Percentiles rank a stretch among this genome's conserved stretches.
Conservation (phyloP, 2,888 invertebrate genomes). For the Torymus aiolomorphi region DNA sequence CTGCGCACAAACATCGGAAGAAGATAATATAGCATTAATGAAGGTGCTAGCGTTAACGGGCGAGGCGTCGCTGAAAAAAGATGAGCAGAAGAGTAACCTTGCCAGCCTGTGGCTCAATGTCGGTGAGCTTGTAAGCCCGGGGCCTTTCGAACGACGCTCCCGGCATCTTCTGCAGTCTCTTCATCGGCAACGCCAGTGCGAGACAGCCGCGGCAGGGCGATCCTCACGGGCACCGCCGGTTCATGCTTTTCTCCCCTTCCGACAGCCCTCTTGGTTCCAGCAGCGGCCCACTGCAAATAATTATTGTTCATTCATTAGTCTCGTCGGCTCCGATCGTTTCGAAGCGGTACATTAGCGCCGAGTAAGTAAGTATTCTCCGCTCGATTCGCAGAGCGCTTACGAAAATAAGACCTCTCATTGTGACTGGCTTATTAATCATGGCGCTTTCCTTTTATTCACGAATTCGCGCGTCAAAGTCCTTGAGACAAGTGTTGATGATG, state of each 20-base stretch:
- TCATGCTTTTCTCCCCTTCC: not conserved
- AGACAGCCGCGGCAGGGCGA: not conserved
- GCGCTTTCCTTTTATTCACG: not conserved
- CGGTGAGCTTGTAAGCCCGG: conserved; percentile 72
- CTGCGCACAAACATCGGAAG: not conserved
- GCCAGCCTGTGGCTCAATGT: conserved; percentile 71
- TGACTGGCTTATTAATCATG: not conserved
- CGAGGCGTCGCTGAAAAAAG: not conserved
- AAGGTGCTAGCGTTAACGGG: not conserved
- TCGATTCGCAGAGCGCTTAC: too few relatives aligned
- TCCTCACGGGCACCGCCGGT: not conserved
- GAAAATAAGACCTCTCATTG: too few relatives aligned
- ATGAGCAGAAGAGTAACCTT: conserved; percentile 65
- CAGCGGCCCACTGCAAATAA: too few relatives aligned
- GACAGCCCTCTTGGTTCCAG: too few relatives aligned
- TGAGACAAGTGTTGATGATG: conserved; percentile 65
- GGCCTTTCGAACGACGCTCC: conserved; percentile 73
- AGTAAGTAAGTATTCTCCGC: too few relatives aligned
- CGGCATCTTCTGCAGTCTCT: conserved; percentile 68
- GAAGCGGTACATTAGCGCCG: too few relatives aligned
- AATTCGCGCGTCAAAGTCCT: not conserved
- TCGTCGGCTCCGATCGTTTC: too few relatives aligned
- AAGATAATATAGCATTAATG: not conserved
- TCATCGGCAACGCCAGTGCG: conserved; percentile 62
- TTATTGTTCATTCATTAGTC: too few relatives aligned